Evolutionary conservation across 2,797 vertebrate genomes (phyloP).

Genomic region (Fistularia commersonii): DNA sequence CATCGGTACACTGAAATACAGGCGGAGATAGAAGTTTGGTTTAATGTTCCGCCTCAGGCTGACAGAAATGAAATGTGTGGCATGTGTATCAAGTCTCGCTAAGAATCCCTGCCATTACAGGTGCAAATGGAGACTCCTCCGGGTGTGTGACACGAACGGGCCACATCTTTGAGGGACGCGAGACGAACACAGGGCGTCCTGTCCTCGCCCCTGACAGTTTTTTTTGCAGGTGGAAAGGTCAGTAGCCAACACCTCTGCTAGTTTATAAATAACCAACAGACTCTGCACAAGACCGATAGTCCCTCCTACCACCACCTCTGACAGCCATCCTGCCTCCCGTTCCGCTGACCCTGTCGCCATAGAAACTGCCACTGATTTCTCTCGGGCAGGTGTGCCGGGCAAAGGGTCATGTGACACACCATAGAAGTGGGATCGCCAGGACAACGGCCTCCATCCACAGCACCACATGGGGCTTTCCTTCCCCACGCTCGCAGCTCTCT

Average conservation of each 20-base stretch:
- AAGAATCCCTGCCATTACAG: conserved; percentile 3
- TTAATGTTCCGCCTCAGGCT: conserved; percentile 12
- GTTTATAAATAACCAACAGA: conserved; percentile 70
- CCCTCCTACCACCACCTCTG: conserved; percentile 65
- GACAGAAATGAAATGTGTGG: conserved; percentile 6
- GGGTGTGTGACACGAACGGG: conserved; percentile 10
- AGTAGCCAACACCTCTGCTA: conserved; percentile 41
- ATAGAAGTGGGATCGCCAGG: conserved; percentile 69
- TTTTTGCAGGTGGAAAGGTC: conserved; percentile 27
- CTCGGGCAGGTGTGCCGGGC: conserved; percentile 80
- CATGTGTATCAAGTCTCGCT: not conserved
- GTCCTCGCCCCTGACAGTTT: not conserved
- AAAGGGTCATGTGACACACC: conserved; percentile 78
- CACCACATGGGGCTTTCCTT: conserved; percentile 59
- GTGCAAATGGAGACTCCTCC: conserved; percentile 12
- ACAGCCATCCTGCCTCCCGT: conserved; percentile 70
- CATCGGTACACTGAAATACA: conserved; percentile 79
- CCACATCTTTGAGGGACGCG: conserved; percentile 22
- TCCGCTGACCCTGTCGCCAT: conserved; percentile 79
- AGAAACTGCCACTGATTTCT: conserved; percentile 78
- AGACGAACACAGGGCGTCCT: conserved; percentile 22
- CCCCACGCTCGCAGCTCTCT: conserved; percentile 11
- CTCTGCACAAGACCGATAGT: conserved; percentile 52
- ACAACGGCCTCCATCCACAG: conserved; percentile 64
- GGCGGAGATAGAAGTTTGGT: conserved; percentile 23